Base-by-base conservation (phyloP, 2,113 vertebrate genomes). In the Myotis yumanensis region DNA sequence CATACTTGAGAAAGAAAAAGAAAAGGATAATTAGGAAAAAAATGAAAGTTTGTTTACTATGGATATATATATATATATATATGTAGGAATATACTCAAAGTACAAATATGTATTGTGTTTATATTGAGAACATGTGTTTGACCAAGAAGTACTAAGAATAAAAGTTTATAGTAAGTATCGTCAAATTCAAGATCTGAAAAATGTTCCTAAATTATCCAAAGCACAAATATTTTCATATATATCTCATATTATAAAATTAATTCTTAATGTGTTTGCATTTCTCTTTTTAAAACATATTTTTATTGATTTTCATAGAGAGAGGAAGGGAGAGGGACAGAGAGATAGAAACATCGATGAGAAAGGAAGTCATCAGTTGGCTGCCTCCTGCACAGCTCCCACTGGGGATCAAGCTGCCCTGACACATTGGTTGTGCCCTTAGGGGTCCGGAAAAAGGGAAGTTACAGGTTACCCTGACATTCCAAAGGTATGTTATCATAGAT, bases 101-200 rank as follows among this genome's bases (percentile, higher is more conserved):
- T 64, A 30, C 30, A 64, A 30, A 4, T 77, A 52, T 25, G 51
- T 43, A 35, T 69, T 69, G 8, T 69, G 20, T 69, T 66, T 86
- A 69, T 37, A 43, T 57, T 80, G 23, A 73, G 7, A 82, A 37
- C 62, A 6, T 91, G 17, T 52, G 3, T 95, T 90, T 92, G 66
- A 92, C 76, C 46, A 66, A 92, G 80, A 96, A 89, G 68, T 93
- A 77, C 20, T 90, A 87, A 81, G n/a, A 84, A n/a, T 46, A 51
- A 72, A 89, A 94, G 15, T 28, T 46, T 40, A 77, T 43, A 89
- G 43, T 81, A 73, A 88, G 48, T 77, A 75, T 79, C 82, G 85
- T 54, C 51, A 68, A 79, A 94, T 71, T 89, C 89, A 91, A 91
- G 43, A 83, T 59, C 12, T 93, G 23, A 91, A 93, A 96, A 76